Evolutionary conservation across 2,888 invertebrate species (phyloP).

Genomic region (Morpho deidamia): DNA sequence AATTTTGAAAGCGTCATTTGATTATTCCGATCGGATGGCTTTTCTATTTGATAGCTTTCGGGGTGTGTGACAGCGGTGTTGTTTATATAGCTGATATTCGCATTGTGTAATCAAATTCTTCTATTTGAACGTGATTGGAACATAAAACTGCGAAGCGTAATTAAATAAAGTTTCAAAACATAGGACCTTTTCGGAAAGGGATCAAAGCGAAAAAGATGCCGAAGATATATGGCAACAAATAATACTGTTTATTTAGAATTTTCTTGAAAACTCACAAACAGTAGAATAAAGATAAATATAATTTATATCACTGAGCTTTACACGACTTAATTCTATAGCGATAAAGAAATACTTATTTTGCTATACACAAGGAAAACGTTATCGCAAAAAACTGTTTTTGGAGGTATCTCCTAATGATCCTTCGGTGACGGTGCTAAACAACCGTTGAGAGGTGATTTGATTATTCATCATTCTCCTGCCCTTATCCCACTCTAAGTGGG

Average conservation of each 20-base stretch:
- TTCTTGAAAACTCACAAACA: too few species aligned
- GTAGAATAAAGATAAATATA: too few species aligned
- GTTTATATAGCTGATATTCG: slow-evolving; percentile 14
- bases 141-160: slow-evolving; percentile 16
- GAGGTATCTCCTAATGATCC: too few species aligned
- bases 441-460: too few species aligned
- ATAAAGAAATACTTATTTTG: too few species aligned
- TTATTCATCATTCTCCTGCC: too few species aligned
- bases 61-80: slow-evolving; percentile 9
- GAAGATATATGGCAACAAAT: slow-evolving; percentile 7
- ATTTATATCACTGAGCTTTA: too few species aligned
- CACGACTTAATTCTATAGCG: too few species aligned
- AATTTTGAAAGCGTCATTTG: slow-evolving; percentile 3
- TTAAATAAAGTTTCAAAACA: slow-evolving; percentile 16
- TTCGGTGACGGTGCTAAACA: too few species aligned
- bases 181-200: slow-evolving; percentile 9
- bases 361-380: too few species aligned
- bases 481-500: too few species aligned
- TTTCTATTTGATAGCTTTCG: slow-evolving; percentile 13
- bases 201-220: slow-evolving; percentile 10
- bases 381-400: too few species aligned
- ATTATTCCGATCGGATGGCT: slow-evolving; percentile 4
- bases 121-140: slow-evolving; percentile 11
- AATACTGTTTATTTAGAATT: neutral
- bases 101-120: slow-evolving; percentile 15